phyloP scores from a whole-genome alignment of 2,113 vertebrate genomes.

The Urocynchramus pylzowi region DNA sequence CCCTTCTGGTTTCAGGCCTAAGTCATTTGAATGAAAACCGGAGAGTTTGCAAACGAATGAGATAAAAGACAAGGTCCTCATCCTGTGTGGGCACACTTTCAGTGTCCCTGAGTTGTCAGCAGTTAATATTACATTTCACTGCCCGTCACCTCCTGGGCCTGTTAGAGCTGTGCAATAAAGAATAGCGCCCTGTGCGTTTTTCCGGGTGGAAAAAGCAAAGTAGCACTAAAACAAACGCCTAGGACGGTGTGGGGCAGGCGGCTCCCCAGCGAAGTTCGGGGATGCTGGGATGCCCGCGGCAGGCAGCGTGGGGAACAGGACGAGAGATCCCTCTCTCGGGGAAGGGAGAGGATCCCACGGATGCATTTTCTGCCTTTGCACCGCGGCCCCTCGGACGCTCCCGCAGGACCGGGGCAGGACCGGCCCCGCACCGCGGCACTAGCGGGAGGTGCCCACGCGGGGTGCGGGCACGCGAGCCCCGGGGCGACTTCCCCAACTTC shows the following conservation, averaged over 20 bases:
- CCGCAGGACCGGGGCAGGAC: neutral
- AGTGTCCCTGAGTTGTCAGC: neutral
- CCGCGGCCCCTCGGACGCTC: neutral
- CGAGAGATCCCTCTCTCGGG: too few species aligned
- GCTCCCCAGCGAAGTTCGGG: neutral
- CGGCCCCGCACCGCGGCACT: neutral
- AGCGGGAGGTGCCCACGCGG: neutral
- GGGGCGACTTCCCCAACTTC: neutral
- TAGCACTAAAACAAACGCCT: neutral
- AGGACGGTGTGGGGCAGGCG: neutral
- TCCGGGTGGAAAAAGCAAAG: neutral
- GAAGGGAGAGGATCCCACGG: neutral
- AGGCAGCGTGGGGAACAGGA: neutral
- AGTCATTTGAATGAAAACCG: neutral
- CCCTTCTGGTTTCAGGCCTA: neutral
- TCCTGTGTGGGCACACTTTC: neutral
- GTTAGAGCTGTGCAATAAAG: neutral
- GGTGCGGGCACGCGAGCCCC: neutral
- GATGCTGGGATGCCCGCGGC: neutral
- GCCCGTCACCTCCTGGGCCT: neutral
- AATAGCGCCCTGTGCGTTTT: neutral
- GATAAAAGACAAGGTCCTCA: neutral
- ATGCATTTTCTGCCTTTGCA: accelerated
- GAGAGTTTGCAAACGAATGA: neutral
- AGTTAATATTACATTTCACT: neutral